Conservation (phyloP, 2,113 vertebrate species). For the Pipa parva region DNA sequence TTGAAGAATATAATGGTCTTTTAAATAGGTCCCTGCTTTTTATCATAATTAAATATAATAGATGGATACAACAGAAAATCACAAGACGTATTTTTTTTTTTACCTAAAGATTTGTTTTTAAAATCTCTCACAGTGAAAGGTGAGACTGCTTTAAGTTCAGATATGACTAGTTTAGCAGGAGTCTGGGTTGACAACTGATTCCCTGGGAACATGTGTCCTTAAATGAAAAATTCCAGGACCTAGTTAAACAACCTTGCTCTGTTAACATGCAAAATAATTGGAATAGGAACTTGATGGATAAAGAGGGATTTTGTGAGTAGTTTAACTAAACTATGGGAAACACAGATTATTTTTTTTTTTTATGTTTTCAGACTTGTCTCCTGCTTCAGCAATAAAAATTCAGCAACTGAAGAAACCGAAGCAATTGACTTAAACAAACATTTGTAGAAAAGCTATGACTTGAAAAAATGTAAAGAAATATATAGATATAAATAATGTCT, state of each 20-base stretch:
- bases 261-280: conserved; percentile 31
- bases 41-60: conserved; percentile 58
- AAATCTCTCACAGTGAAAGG: conserved; percentile 48
- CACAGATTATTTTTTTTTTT: too few relatives aligned
- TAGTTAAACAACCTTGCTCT: conserved; percentile 42
- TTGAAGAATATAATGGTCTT: conserved; percentile 15
- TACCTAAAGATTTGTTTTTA: conserved; percentile 54
- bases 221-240: conserved; percentile 54
- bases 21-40: conserved; percentile 57
- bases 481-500: too few relatives aligned
- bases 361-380: too few relatives aligned
- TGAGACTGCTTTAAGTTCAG: conserved; percentile 62
- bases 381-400: too few relatives aligned
- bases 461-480: too few relatives aligned
- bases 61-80: conserved; percentile 51
- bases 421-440: too few relatives aligned
- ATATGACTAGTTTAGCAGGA: conserved; percentile 52
- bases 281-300: conserved; percentile 24
- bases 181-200: conserved; percentile 45
- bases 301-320: neutral
- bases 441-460: too few relatives aligned
- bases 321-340: too few relatives aligned
- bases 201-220: conserved; percentile 45
- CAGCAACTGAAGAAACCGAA: too few relatives aligned
- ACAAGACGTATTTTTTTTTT: conserved; percentile 51